Conservation (phyloP, 2,888 invertebrate genomes). For the Chalcosyrphus nemorum region DNA sequence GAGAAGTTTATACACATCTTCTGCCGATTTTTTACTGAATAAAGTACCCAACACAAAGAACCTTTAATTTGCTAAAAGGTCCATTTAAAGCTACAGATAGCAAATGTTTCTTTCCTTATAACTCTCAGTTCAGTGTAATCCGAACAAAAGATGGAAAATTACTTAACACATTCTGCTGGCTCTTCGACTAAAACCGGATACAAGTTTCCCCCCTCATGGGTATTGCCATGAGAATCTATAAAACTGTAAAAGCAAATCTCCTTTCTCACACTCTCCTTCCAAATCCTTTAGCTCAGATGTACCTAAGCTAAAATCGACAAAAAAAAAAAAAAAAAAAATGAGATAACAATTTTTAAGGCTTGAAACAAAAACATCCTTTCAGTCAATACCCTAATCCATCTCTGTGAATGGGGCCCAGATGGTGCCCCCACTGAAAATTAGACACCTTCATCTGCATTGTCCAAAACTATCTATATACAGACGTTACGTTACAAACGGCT, state of each 20-base stretch:
- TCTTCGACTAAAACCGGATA: background rate
- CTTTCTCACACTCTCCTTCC: background rate
- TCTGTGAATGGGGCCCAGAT: constrained; percentile 1
- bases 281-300: too few species aligned
- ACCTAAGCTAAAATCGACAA: background rate
- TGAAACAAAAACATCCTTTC: constrained; percentile 17
- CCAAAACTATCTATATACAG: background rate
- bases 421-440: constrained; percentile 28
- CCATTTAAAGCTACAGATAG: background rate
- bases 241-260: background rate
- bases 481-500: background rate
- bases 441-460: constrained; percentile 11
- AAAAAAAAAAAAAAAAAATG: too few species aligned
- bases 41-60: background rate
- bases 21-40: too few species aligned
- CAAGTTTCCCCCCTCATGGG: background rate
- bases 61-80: background rate
- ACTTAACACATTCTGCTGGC: constrained; percentile 12
- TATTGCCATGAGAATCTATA: constrained; percentile 29
- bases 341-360: constrained; percentile 4
- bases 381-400: constrained; percentile 44
- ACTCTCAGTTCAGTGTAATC: background rate
- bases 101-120: background rate
- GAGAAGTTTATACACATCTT: too few species aligned
- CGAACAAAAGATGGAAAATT: constrained; percentile 20